Conservation (phyloP, 2,888 invertebrate species). For the Leucophora obtusa region DNA sequence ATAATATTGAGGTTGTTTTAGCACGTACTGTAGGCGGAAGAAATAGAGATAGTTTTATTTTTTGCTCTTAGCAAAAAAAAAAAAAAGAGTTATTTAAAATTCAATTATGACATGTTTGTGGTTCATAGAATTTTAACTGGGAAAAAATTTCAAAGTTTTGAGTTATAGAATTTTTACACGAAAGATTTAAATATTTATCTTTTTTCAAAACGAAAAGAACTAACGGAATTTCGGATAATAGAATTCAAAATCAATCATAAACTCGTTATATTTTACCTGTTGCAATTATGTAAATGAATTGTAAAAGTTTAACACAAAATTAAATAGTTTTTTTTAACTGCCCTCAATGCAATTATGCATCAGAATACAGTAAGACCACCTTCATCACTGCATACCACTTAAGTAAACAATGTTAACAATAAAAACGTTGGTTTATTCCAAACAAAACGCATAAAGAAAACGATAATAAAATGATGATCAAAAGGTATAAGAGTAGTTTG, state of each 20-base stretch:
- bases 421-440: constrained; percentile 10
- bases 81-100: constrained; percentile 45
- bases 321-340: not conserved
- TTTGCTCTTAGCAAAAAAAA: constrained; percentile 31
- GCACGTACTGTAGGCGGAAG: constrained; percentile 63
- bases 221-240: not conserved
- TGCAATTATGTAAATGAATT: not conserved
- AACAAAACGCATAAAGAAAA: not conserved
- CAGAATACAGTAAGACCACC: not conserved
- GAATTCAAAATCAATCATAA: not conserved
- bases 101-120: constrained; percentile 59
- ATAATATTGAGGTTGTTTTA: constrained; percentile 57
- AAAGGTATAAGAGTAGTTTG: constrained; percentile 13
- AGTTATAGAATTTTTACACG: not conserved
- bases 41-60: constrained; percentile 40
- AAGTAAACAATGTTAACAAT: not conserved
- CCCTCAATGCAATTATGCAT: constrained; percentile 7
- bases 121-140: constrained; percentile 1
- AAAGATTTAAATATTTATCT: not conserved
- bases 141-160: too few species aligned
- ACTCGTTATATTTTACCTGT: not conserved
- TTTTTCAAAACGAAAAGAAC: not conserved
- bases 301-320: not conserved
- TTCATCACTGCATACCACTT: not conserved
- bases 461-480: constrained; percentile 22